Conservation (phyloP, 2,113 vertebrate species). For the Pipa parva region DNA sequence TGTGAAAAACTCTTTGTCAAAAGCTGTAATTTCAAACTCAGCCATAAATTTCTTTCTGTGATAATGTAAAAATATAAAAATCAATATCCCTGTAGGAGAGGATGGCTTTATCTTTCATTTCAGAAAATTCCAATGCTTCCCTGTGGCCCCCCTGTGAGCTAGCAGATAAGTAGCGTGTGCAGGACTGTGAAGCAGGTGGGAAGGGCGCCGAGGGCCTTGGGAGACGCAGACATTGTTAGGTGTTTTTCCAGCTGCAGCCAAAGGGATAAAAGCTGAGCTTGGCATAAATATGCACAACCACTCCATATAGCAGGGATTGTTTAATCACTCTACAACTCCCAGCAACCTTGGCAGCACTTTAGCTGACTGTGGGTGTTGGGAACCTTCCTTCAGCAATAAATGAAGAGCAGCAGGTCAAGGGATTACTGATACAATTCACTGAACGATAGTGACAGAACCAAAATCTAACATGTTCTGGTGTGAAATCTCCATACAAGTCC, state of each 20-base stretch:
- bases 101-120: slow-evolving; percentile 58
- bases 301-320: too few relatives aligned
- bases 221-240: not conserved
- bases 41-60: slow-evolving; percentile 61
- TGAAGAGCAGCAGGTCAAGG: too few relatives aligned
- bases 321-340: too few relatives aligned
- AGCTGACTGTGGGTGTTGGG: too few relatives aligned
- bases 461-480: too few relatives aligned
- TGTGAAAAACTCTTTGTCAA: slow-evolving; percentile 48
- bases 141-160: slow-evolving; percentile 44
- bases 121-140: slow-evolving; percentile 48
- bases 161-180: slow-evolving; percentile 21
- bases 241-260: slow-evolving; percentile 28
- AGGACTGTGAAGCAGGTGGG: slow-evolving; percentile 27
- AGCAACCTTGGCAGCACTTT: too few relatives aligned
- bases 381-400: too few relatives aligned
- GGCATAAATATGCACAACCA: not conserved
- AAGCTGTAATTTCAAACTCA: slow-evolving; percentile 58
- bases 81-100: slow-evolving; percentile 60
- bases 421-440: too few relatives aligned
- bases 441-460: too few relatives aligned
- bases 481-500: too few relatives aligned
- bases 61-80: slow-evolving; percentile 58
- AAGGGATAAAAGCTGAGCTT: not conserved
- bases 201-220: not conserved